Percentiles rank a stretch among this genome's conserved stretches.
Conservation (phyloP, 2,113 vertebrate genomes). For the Bambusicola thoracicus region DNA sequence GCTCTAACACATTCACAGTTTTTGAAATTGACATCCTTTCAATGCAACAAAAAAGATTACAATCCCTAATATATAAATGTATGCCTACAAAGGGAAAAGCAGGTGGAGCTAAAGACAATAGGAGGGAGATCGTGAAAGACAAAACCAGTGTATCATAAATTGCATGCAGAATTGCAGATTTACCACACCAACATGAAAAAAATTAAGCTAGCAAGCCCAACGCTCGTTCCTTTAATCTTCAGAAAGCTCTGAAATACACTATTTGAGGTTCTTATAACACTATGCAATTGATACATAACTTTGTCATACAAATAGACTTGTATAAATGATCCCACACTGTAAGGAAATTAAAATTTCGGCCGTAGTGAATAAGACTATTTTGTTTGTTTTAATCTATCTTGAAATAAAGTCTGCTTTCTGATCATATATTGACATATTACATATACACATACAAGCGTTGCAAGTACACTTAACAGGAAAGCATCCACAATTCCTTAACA, state of each 20-base stretch:
- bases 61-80: not conserved
- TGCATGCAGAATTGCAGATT: not conserved
- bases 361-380: not conserved
- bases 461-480: not conserved
- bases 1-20: not conserved
- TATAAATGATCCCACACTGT: not conserved
- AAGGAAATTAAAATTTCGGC: not conserved
- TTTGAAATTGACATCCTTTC: not conserved
- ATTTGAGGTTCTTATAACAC: not conserved
- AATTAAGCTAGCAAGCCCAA: not conserved
- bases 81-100: not conserved
- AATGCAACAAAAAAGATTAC: not conserved
- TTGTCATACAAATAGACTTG: not conserved
- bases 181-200: not conserved
- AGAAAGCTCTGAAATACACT: not conserved
- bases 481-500: not conserved
- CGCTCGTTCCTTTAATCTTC: not conserved
- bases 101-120: not conserved
- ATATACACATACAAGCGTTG: fast-evolving
- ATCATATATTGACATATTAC: too few species aligned
- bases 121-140: not conserved
- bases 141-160: not conserved
- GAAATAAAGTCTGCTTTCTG: not conserved
- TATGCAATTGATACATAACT: fast-evolving
- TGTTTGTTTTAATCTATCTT: not conserved